Percentiles rank a stretch among this genome's conserved stretches.
phyloP scores from a whole-genome alignment of 2,888 invertebrate species.

The Oscheius myriophilus region DNA sequence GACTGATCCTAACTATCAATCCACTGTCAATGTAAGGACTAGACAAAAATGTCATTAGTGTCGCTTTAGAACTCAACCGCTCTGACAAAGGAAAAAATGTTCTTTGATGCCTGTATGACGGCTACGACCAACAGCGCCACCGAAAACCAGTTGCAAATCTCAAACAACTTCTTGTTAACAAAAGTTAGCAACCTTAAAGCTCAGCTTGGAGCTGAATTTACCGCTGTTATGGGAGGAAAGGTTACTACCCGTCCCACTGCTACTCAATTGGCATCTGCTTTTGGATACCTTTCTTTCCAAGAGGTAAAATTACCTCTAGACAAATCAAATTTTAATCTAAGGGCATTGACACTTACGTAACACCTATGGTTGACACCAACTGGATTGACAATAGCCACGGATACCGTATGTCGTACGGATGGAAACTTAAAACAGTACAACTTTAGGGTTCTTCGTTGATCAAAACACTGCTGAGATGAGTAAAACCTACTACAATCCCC shows the following conservation, averaged over 20 bases:
- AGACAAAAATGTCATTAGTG: too few relatives aligned
- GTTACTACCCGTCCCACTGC: conserved; percentile 32
- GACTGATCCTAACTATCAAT: conserved; percentile 42
- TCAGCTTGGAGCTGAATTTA: conserved; percentile 22
- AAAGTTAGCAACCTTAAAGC: conserved; percentile 31
- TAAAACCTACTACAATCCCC: conserved; percentile 50
- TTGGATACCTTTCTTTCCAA: conserved; percentile 46
- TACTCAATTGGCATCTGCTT: conserved; percentile 36
- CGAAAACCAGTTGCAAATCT: conserved; percentile 34
- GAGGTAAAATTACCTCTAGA: too few relatives aligned
- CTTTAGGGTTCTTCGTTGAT: conserved; percentile 37
- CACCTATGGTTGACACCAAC: conserved; percentile 50
- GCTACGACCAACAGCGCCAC: conserved; percentile 19
- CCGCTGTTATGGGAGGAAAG: conserved; percentile 9
- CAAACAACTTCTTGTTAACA: conserved; percentile 36
- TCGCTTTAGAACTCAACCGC: conserved; percentile 28
- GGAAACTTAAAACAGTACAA: too few relatives aligned
- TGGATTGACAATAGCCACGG: conserved; percentile 45
- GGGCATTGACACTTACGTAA: conserved; percentile 47
- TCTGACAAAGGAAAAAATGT: conserved; percentile 42
- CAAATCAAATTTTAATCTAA: too few relatives aligned
- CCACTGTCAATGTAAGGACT: conserved; percentile 26
- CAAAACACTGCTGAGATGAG: conserved; percentile 44
- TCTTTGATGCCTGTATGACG: conserved; percentile 41
- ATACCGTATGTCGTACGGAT: conserved; percentile 38